phyloP scores from a whole-genome alignment of 2,888 invertebrate species.

The Anthophora plumipes region DNA sequence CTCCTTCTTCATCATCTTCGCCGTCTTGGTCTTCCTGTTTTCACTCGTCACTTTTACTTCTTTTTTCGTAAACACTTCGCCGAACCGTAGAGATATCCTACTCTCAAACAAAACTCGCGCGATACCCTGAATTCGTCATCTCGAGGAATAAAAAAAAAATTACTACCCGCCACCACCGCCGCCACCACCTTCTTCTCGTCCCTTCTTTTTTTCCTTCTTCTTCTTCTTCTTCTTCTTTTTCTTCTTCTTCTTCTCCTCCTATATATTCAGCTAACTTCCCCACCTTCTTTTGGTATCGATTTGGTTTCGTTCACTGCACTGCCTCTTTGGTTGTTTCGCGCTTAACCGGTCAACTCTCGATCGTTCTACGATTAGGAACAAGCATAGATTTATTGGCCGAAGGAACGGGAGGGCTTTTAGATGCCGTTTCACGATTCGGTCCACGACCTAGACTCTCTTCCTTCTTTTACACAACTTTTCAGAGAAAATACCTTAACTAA shows the following conservation, averaged over 20 bases:
- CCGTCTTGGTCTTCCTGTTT: constrained; percentile 51
- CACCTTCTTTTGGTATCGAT: constrained; percentile 68
- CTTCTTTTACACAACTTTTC: too few species aligned
- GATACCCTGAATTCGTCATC: constrained; percentile 57
- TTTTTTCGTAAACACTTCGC: constrained; percentile 23
- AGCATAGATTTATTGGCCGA: neutral
- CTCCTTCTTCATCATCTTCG: constrained; percentile 92
- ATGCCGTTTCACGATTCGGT: neutral
- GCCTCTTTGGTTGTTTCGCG: constrained; percentile 67
- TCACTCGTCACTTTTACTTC: constrained; percentile 66
- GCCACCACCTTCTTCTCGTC: neutral
- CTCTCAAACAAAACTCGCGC: constrained; percentile 54
- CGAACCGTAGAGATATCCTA: constrained; percentile 8
- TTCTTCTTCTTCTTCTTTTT: neutral
- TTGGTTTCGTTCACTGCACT: constrained; percentile 71
- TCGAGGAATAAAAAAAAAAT: constrained; percentile 46
- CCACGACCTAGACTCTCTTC: neutral
- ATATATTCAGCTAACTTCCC: constrained; percentile 31
- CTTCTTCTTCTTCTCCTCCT: constrained; percentile 16
- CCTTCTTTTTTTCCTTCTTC: constrained; percentile 1
- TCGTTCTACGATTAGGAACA: constrained; percentile 35
- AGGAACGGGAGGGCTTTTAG: neutral
- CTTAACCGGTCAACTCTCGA: constrained; percentile 43
- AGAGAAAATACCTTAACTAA: too few species aligned
- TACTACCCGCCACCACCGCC: constrained; percentile 3